These are phyloP conservation scores for Apamea monoglypha DNA, from an alignment of 2,888 invertebrate species.

Conservation along the genomic window DNA sequence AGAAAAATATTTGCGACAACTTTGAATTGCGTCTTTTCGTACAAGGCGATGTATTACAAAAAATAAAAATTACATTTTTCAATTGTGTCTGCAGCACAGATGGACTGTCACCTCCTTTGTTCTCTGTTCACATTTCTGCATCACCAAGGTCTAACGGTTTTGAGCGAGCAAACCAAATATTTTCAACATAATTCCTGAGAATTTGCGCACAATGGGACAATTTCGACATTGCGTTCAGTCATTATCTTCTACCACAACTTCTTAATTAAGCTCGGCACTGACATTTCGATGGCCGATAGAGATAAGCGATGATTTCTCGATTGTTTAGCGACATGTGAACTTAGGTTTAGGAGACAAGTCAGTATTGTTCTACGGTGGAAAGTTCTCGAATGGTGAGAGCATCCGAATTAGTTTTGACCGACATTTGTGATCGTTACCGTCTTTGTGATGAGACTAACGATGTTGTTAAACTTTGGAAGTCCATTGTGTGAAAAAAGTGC, in stretches of 20 bases:
- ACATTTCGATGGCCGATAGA: conserved; percentile 82
- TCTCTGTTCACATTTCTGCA: conserved; percentile 51
- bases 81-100: conserved; percentile 43
- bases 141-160: conserved; percentile 66
- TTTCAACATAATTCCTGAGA: conserved; percentile 69
- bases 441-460: conserved; percentile 43
- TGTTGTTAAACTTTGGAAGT: conserved; percentile 41
- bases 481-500: conserved; percentile 43
- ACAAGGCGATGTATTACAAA: conserved; percentile 33
- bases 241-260: conserved; percentile 68
- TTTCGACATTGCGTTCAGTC: conserved; percentile 68
- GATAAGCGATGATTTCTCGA: conserved; percentile 84
- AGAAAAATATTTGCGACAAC: conserved; percentile 45
- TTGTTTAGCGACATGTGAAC: conserved; percentile 82
- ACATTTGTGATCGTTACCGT: conserved; percentile 65
- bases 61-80: conserved; percentile 36
- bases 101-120: conserved; percentile 61
- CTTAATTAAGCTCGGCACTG: conserved; percentile 83
- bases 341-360: conserved; percentile 67
- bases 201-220: conserved; percentile 64
- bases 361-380: conserved; percentile 77
- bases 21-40: conserved; percentile 23
- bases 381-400: conserved; percentile 67
- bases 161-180: conserved; percentile 64
- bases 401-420: conserved; percentile 58